phyloP scores from a whole-genome alignment of 2,113 vertebrate genomes.

The Columba janthina region DNA sequence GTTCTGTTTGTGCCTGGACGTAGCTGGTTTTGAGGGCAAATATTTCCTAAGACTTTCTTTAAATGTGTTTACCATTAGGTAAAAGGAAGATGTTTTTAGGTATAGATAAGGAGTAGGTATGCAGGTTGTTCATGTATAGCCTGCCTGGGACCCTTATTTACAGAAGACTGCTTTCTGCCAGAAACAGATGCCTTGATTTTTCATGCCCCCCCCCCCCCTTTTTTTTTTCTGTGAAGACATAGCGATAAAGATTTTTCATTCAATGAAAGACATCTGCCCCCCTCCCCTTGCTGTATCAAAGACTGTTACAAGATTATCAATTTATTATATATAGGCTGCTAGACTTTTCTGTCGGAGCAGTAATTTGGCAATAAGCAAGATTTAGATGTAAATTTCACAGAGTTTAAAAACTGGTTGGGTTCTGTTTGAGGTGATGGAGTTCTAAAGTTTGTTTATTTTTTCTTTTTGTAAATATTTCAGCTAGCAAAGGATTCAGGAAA shows the following conservation, averaged over 20 bases:
- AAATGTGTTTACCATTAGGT: neutral
- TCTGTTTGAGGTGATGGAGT: neutral
- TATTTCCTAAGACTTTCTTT: neutral
- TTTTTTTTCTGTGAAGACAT: neutral
- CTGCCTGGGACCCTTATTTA: neutral
- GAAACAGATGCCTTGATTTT: neutral
- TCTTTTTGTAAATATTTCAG: slow-evolving; percentile 69
- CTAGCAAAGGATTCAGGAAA: slow-evolving; percentile 79
- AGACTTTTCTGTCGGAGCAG: neutral
- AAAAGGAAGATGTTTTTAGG: neutral
- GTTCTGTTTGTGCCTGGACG: neutral
- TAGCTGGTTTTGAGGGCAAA: neutral
- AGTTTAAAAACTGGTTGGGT: neutral
- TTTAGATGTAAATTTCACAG: neutral
- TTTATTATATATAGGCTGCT: neutral
- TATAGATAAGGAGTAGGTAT: neutral
- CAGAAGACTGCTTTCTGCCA: neutral
- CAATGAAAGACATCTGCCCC: neutral
- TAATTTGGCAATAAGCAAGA: neutral
- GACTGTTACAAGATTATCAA: neutral
- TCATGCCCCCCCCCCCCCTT: neutral
- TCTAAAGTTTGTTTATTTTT: neutral
- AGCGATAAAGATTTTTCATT: neutral
- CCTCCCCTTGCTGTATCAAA: rapidly evolving
- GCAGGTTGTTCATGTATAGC: neutral